Conservation (phyloP, 1,140 invertebrate genomes). For the Bombus turneri region DNA sequence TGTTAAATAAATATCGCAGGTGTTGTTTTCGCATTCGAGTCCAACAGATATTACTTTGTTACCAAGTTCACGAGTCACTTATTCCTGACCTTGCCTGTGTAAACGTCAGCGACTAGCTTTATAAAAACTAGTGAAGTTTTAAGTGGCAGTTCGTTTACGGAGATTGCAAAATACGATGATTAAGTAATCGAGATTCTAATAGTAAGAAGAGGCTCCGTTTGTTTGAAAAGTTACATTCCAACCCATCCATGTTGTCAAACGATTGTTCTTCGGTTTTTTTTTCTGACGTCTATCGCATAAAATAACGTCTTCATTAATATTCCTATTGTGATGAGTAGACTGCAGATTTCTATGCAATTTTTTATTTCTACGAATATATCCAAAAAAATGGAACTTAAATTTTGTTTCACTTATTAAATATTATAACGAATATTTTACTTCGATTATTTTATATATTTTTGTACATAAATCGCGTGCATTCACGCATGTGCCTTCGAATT, state of each 20-base stretch:
- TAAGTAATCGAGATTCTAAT: conserved; percentile 26
- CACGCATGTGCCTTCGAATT: neutral
- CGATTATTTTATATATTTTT: no score
- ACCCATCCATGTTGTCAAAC: neutral
- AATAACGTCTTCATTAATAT: neutral
- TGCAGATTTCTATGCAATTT: no score
- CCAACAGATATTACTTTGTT: neutral
- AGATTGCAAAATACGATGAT: conserved; percentile 39
- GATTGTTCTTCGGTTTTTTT: neutral
- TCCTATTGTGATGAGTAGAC: neutral
- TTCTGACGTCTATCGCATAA: neutral
- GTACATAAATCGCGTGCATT: no score
- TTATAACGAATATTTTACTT: no score
- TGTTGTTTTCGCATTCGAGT: neutral
- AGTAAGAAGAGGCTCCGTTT: neutral
- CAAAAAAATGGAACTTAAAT: no score
- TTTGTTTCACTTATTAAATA: no score
- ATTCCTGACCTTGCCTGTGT: conserved; percentile 36
- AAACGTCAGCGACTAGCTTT: conserved; percentile 26
- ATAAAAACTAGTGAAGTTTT: conserved; percentile 49
- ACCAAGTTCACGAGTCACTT: conserved; percentile 39
- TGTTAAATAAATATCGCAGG: neutral
- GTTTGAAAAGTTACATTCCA: neutral
- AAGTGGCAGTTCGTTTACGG: conserved; percentile 34
- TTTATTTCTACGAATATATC: no score